Evolutionary conservation across 2,113 vertebrate genomes (phyloP).

Genomic region (Heloderma charlesbogerti): DNA sequence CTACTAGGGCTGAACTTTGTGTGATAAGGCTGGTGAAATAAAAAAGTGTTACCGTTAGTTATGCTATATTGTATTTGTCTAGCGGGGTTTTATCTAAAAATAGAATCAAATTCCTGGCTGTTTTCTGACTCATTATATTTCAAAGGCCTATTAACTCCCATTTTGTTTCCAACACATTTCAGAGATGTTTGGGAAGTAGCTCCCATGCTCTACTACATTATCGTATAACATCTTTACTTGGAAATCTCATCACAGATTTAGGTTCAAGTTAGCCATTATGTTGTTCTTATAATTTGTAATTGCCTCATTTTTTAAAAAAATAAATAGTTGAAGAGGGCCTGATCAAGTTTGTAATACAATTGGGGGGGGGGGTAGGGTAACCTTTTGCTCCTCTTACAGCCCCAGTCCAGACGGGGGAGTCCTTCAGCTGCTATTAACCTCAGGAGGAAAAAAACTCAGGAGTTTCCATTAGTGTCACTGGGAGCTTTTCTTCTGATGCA

Average conservation of each 20-base stretch:
- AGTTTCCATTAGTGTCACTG: background rate
- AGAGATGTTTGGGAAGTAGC: background rate
- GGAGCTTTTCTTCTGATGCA: background rate
- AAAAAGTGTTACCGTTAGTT: background rate
- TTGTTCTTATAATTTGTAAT: background rate
- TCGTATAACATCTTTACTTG: background rate
- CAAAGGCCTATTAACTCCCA: background rate
- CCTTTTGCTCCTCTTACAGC: background rate
- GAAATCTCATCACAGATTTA: background rate
- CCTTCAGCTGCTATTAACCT: background rate
- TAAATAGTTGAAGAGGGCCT: too few species aligned
- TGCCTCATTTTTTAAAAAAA: too few species aligned
- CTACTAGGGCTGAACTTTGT: slow-evolving; percentile 35
- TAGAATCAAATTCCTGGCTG: rapidly evolving
- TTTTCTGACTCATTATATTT: background rate
- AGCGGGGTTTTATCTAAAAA: slow-evolving; percentile 10
- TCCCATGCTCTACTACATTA: background rate
- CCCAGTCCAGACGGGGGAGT: background rate
- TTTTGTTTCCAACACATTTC: background rate
- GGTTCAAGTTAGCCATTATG: background rate
- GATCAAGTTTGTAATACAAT: too few species aligned
- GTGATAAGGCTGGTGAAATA: background rate
- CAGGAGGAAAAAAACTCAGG: background rate
- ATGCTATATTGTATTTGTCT: background rate
- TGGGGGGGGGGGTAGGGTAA: background rate